These are phyloP conservation scores for Girardinichthys multiradiatus DNA, from an alignment of 2,113 vertebrate genomes.

Conservation along the genomic window DNA sequence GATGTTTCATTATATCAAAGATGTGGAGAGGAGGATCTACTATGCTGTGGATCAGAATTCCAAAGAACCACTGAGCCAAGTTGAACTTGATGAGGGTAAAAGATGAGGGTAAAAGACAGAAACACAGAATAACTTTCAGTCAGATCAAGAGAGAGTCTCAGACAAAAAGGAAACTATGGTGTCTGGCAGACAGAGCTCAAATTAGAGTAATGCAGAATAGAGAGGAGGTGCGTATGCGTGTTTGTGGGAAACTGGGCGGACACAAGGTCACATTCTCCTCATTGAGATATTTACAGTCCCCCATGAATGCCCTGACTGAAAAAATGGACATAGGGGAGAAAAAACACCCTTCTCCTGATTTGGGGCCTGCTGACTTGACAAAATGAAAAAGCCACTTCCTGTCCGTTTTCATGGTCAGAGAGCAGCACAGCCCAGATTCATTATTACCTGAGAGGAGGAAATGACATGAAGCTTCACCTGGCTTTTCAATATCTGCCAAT, in stretches of 20 bases:
- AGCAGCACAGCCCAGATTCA: slow-evolving; percentile 49
- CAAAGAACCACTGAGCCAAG: background rate
- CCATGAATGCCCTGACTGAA: slow-evolving; percentile 40
- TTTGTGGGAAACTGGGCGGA: slow-evolving; percentile 56
- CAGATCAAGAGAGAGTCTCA: slow-evolving; percentile 17
- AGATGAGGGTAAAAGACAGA: slow-evolving; percentile 23
- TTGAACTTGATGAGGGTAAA: slow-evolving; percentile 17
- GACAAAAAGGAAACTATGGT: slow-evolving; percentile 20
- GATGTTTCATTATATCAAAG: too few species aligned
- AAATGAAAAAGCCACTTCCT: slow-evolving; percentile 43
- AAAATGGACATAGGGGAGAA: background rate
- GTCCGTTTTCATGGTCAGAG: slow-evolving; percentile 61
- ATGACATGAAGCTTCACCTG: slow-evolving; percentile 61
- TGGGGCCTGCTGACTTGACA: slow-evolving; percentile 59
- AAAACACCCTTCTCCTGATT: slow-evolving; percentile 28
- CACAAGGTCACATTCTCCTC: slow-evolving; percentile 63
- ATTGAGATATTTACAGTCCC: slow-evolving; percentile 71
- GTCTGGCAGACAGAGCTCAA: slow-evolving; percentile 52
- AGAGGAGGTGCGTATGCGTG: slow-evolving; percentile 22
- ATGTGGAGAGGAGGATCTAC: too few species aligned
- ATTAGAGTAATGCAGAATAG: slow-evolving; percentile 70
- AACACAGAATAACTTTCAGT: slow-evolving; percentile 36
- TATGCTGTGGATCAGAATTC: background rate
- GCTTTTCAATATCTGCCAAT: slow-evolving; percentile 56
- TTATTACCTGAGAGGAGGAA: slow-evolving; percentile 50